Evolutionary conservation across 2,113 vertebrate species (phyloP), one percentile per base, ranked within the genome.

Genomic region (Gymnarchus niloticus): DNA sequence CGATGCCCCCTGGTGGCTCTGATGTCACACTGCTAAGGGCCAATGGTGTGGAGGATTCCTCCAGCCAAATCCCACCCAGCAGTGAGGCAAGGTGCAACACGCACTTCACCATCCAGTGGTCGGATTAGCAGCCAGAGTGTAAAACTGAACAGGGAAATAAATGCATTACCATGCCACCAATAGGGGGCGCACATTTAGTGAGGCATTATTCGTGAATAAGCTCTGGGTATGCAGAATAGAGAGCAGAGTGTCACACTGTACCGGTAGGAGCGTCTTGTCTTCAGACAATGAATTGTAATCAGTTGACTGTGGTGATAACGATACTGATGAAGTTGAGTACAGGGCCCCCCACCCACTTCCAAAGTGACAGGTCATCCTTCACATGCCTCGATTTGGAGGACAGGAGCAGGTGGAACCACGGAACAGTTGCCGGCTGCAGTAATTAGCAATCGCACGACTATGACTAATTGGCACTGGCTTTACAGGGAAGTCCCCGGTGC

Each of bases 381-480:
- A 57, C 8, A 1, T 1, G 3, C 54, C 56, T 33, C 28, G 1
- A 57, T 59, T 19, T 37, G 2, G 28, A 56, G 80, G 51, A 28
- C 6, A 28, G 82, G 17, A 37, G 46, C 28, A 28, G 54, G 52
- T 21, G 33, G 21, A 1, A 54, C 37, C 46, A 56, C 14, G 21
- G 49, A 59, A 46, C 7, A n/a, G 82, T 6, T 2, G 9, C 14
- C 48, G 54, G 17, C 41, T 25, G 56, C n/a, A 69, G 80, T 76
- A 87, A 86, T 86, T 89, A 86, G 80, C 48, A 6, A 52, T 46
- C 83, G 83, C 54, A 73, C 51, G 46, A 48, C 84, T 73, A 83
- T 87, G 83, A 78, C 77, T 85, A 86, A 87, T 85, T 48, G 83
- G n/a, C 49, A 69, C 85, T 61, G 49, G 77, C 52, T 33, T 41